These are phyloP conservation scores for Saccostrea glomerata DNA, from an alignment of 1,140 invertebrate genomes.

Conservation along the genomic window DNA sequence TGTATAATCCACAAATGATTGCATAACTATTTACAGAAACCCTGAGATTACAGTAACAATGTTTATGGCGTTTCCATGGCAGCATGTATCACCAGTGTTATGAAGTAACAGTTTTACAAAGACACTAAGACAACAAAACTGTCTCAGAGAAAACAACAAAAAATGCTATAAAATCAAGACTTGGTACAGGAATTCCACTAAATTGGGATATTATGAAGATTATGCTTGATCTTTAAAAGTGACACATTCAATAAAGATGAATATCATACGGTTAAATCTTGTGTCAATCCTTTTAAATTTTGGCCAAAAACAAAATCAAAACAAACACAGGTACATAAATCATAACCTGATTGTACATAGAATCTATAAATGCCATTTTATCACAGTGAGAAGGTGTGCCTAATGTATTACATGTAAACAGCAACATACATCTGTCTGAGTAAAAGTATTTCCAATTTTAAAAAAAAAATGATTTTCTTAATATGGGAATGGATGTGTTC, in stretches of 20 bases:
- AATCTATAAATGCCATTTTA: conserved; percentile 14
- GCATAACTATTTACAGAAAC: conserved; percentile 11
- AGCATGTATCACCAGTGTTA: neutral
- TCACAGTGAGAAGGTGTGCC: neutral
- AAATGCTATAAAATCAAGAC: neutral
- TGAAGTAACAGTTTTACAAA: conserved; percentile 9
- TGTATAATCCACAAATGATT: neutral
- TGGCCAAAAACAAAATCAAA: neutral
- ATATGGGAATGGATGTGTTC: neutral
- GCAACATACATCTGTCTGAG: neutral
- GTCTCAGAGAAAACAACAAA: neutral
- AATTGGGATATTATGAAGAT: too few relatives aligned
- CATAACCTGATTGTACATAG: neutral
- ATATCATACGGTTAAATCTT: too few relatives aligned
- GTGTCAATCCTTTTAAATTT: neutral
- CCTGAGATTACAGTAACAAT: conserved; percentile 3
- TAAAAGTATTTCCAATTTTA: neutral
- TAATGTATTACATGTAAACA: neutral
- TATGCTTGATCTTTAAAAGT: too few relatives aligned
- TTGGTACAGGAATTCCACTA: too few relatives aligned
- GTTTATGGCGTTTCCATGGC: conserved; percentile 16
- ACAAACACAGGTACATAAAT: too few relatives aligned
- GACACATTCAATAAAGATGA: too few relatives aligned
- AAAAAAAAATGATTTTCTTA: neutral
- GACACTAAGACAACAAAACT: neutral